Base-by-base conservation (phyloP, 2,888 invertebrate species). In the Allolobophora icterica region DNA sequence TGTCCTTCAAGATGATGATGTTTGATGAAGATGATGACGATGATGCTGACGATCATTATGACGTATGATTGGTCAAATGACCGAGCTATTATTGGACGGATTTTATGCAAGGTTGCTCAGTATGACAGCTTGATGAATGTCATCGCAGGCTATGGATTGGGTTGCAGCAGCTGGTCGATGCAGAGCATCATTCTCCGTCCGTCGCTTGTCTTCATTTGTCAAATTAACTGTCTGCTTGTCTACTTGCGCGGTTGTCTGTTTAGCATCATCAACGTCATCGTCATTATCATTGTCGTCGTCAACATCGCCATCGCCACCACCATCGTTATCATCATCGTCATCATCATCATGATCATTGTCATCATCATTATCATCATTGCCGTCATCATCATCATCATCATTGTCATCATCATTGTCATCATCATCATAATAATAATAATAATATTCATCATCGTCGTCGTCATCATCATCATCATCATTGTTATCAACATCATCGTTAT, bases 191-290 rank as follows among this genome's bases (percentile, higher is more conserved):
- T 52, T 52, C 21, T 2, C 24, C 52, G 52, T 52, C 24, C 52
- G n/a, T n/a, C 45, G 71, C 8, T n/a, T 71, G 71, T 71, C 71
- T n/a, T 71, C 71, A 71, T 71, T n/a, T 71, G 71, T 71, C 71
- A n/a, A n/a, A 71, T 71, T n/a, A n/a, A 71, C 71, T 71, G 71
- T n/a, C 71, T n/a, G 71, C n/a, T 71, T 71, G n/a, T 71, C 71
- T 71, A 13, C 71, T 71, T 71, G 71, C n/a, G n/a, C n/a, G 30
- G 71, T n/a, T n/a, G 71, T n/a, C 71, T 71, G 8, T 71, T 21
- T 71, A 71, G n/a, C 71, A 71, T 71, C 71, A 71, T 30, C 71
- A 71, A n/a, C 30, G n/a, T 71, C 71, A n/a, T n/a, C 30, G 71
- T 8, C n/a, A n/a, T 71, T 13, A 13, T n/a, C 0, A 71, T 45